These are phyloP conservation scores for Apistogramma diplotaenia DNA, from an alignment of 2,113 vertebrate genomes.

Conservation along the genomic window DNA sequence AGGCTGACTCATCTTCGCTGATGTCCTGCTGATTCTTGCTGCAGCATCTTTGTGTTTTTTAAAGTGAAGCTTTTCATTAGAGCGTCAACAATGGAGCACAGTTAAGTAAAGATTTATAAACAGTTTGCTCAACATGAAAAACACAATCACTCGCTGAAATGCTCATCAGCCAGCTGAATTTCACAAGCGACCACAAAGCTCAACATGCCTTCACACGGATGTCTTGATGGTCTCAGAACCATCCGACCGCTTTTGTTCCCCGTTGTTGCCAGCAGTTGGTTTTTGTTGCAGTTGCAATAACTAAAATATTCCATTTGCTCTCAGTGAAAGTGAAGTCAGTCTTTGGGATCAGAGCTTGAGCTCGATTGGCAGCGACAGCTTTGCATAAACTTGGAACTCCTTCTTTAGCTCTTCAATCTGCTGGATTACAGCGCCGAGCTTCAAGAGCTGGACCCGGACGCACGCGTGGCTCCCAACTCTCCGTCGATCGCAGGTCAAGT, in stretches of 20 bases:
- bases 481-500: not conserved
- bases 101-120: not conserved
- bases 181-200: not conserved
- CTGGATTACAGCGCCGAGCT: not conserved
- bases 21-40: no score
- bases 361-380: not conserved
- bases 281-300: not conserved
- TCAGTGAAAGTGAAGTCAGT: not conserved
- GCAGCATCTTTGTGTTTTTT: no score
- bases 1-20: no score
- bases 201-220: not conserved
- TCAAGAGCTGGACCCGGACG: not conserved
- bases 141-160: not conserved
- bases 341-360: not conserved
- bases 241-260: not conserved
- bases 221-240: not conserved
- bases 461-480: not conserved
- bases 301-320: constrained; percentile 6
- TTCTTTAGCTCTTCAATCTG: not conserved
- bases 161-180: not conserved
- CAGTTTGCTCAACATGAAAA: not conserved
- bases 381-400: not conserved
- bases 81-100: not conserved
- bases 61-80: not conserved
- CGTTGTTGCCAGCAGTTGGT: not conserved